These are phyloP conservation scores for Agapornis roseicollis DNA, from an alignment of 2,113 vertebrate species.

Conservation along the genomic window DNA sequence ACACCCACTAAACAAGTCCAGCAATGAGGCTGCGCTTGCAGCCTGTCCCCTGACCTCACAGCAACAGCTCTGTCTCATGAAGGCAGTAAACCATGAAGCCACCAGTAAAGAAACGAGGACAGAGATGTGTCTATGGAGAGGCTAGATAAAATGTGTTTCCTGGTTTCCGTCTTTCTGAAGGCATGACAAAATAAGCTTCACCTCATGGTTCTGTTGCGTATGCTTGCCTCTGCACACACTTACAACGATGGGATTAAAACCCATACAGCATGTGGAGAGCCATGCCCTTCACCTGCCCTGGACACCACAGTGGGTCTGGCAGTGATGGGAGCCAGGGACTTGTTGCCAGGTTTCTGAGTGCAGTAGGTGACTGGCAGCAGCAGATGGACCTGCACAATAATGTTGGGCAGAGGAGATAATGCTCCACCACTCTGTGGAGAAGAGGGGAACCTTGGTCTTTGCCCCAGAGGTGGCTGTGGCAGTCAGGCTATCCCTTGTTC, in stretches of 20 bases:
- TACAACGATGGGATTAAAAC: neutral
- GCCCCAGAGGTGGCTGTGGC: neutral
- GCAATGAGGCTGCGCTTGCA: neutral
- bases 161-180: neutral
- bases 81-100: neutral
- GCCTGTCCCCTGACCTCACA: neutral
- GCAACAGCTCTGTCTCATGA: neutral
- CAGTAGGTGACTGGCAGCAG: neutral
- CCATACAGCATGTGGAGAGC: neutral
- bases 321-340: neutral
- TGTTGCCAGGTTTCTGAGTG: neutral
- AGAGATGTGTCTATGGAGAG: neutral
- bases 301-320: neutral
- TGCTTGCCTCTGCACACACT: neutral
- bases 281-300: neutral
- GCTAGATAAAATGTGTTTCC: neutral
- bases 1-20: neutral
- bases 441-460: neutral
- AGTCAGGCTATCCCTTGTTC: neutral
- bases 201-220: neutral
- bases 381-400: accelerated
- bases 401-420: neutral
- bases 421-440: neutral
- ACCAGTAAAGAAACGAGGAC: neutral
- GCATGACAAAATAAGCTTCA: neutral